A percentile compares a stretch with the other conserved stretches of the same genome.
Conservation (phyloP, 2,797 vertebrate species). For the Macroramphosus scolopax region DNA sequence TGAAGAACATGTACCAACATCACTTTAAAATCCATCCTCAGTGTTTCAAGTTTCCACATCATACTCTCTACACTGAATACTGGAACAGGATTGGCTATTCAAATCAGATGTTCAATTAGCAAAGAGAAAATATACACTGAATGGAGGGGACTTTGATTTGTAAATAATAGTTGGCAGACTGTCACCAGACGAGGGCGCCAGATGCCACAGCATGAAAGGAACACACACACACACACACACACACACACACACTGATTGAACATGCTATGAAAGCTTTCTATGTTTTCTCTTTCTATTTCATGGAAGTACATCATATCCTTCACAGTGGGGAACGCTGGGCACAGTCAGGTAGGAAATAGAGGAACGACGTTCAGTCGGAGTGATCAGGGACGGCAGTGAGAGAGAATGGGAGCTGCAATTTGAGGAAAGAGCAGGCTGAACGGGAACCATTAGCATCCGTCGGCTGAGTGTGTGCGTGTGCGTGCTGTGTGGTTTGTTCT, state of each 20-base stretch:
- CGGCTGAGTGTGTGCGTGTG: slow-evolving; percentile 23
- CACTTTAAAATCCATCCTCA: too few relatives aligned
- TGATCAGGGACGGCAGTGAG: slow-evolving; percentile 5
- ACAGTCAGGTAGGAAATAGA: slow-evolving; percentile 24
- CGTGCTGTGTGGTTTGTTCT: too few relatives aligned
- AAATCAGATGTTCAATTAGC: too few relatives aligned
- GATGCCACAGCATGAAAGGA: not conserved
- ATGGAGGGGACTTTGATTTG: too few relatives aligned
- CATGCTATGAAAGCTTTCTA: slow-evolving; percentile 21
- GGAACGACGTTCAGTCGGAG: slow-evolving; percentile 12
- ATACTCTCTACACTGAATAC: too few relatives aligned
- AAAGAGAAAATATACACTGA: too few relatives aligned
- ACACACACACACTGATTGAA: slow-evolving; percentile 10
- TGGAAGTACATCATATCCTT: too few relatives aligned
- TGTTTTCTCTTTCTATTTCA: slow-evolving; percentile 17
- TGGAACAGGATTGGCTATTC: too few relatives aligned
- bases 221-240: not conserved
- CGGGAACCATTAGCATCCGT: slow-evolving; percentile 39
- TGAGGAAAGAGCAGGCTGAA: slow-evolving; percentile 20
- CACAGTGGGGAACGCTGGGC: too few relatives aligned
- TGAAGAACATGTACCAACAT: too few relatives aligned
- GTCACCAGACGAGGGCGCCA: slow-evolving; percentile 12
- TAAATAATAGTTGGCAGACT: not conserved
- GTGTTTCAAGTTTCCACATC: too few relatives aligned
- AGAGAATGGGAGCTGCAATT: slow-evolving; percentile 9